A percentile compares a stretch with the other conserved stretches of the same genome.
Evolutionary conservation across 1,140 invertebrate genomes (phyloP).

Genomic region (Pseudomyrmex cubaensis): DNA sequence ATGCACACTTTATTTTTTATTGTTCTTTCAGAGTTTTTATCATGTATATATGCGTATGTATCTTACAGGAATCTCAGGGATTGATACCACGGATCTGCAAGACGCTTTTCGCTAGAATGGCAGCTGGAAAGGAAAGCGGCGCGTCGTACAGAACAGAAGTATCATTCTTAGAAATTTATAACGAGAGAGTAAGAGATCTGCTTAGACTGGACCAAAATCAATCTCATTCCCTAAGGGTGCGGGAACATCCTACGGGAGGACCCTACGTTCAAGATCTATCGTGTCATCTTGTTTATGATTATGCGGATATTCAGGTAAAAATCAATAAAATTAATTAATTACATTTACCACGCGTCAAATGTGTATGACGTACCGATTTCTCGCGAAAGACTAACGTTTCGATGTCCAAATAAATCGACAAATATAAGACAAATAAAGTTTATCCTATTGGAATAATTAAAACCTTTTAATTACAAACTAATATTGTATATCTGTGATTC

Average conservation of each 20-base stretch:
- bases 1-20: neutral
- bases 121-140: slow-evolving; percentile 91
- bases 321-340: too few species aligned
- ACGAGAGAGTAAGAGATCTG: slow-evolving; percentile 95
- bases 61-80: slow-evolving; percentile 90
- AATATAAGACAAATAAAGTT: too few species aligned
- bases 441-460: too few species aligned
- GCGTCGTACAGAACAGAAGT: slow-evolving; percentile 94
- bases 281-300: slow-evolving; percentile 94
- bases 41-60: neutral
- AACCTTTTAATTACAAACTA: too few species aligned
- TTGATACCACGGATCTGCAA: slow-evolving; percentile 95
- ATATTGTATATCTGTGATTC: too few species aligned
- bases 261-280: slow-evolving; percentile 97
- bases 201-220: slow-evolving; percentile 88
- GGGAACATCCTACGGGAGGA: slow-evolving; percentile 96
- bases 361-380: too few species aligned
- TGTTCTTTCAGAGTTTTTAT: neutral
- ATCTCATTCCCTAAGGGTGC: slow-evolving; percentile 92
- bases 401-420: too few species aligned
- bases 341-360: too few species aligned
- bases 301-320: slow-evolving; percentile 91
- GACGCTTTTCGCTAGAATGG: slow-evolving; percentile 90
- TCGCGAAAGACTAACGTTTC: too few species aligned
- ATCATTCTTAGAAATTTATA: slow-evolving; percentile 96